Base-by-base conservation (phyloP, 1,140 invertebrate genomes). In the Calosoma granatense region DNA sequence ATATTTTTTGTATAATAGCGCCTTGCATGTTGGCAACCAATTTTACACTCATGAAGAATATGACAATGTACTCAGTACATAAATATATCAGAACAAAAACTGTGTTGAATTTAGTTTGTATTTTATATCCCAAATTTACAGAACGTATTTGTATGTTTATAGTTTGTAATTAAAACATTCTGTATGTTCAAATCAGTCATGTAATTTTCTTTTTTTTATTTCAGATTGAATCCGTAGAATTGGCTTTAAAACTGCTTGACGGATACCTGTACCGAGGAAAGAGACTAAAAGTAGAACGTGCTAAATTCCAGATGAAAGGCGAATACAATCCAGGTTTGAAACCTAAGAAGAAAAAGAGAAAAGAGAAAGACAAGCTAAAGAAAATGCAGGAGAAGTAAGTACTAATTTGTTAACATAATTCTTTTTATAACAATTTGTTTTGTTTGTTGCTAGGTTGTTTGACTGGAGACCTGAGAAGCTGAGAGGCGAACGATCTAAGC, bases 401-500 rank as follows among this genome's bases (percentile, higher is more conserved):
- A 41, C 19, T 53, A 30, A 1, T 22, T 36, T 3, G n/a, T n/a
- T n/a, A n/a, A n/a, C n/a, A n/a, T 51, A 53, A 53, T 57, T 56
- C 53, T 51, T 3, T 53, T 41, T 26, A 62, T 11, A 51, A 12
- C 52, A 51, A n/a, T 56, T 30, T n/a, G 54, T 12, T 15, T n/a
- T 51, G n/a, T 43, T 51, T 22, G 20, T 47, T 47, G 9, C 4
- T 17, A 47, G 41, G 68, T 73, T 98, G 26, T 94, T 99, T 69
- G 93, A 94, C 70, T 99, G 97, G 97, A 78, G 89, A 63, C 94
- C 95, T 1, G 94, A 98, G 59, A 92, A 92, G 71, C 76, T 90
- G 64, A 73, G 84, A 21, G 90, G 89, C 1, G 86, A 92, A 65
- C 81, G 93, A 53, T 76, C 82, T 0, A 94, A 93, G 68, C 83